Conservation (phyloP, 2,797 vertebrate species). For the Parotocinclus haroldoi region DNA sequence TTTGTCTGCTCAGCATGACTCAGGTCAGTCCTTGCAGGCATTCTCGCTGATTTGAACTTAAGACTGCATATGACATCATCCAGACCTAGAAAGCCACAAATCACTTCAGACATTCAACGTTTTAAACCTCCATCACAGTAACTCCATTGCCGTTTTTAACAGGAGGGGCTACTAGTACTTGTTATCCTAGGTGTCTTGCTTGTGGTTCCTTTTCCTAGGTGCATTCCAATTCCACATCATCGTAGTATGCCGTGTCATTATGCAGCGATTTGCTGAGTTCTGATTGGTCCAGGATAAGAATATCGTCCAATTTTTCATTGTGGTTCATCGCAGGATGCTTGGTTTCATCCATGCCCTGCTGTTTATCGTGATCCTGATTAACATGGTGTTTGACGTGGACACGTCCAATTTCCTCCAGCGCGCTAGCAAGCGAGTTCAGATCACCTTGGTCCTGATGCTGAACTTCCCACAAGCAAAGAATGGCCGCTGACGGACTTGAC, state of each 20-base stretch:
- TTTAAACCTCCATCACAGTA: too few species aligned
- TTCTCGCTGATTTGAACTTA: neutral
- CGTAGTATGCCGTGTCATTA: constrained; percentile 66
- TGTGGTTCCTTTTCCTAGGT: constrained; percentile 53
- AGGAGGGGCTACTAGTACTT: neutral
- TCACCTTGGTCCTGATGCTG: constrained; percentile 88
- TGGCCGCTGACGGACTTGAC: constrained; percentile 87
- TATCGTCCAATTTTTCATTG: constrained; percentile 2
- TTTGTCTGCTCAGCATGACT: too few species aligned
- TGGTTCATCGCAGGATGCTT: constrained; percentile 59
- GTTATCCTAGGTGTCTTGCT: constrained; percentile 24
- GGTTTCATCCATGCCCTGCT: constrained; percentile 67
- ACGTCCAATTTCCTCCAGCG: constrained; percentile 93
- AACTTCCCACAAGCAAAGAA: constrained; percentile 95
- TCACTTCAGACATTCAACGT: too few species aligned
- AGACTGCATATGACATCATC: neutral
- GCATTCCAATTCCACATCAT: constrained; percentile 75
- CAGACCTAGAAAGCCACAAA: neutral
- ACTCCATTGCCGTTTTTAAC: neutral
- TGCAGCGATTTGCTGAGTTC: constrained; percentile 74
- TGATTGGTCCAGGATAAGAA: constrained; percentile 21
- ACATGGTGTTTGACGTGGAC: constrained; percentile 76
- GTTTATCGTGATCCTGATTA: constrained; percentile 17
- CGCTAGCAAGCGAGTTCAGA: constrained; percentile 93
- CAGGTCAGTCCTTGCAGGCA: too few species aligned